These are phyloP conservation scores for Stenodera caucasica DNA, from an alignment of 2,888 invertebrate species.

Conservation along the genomic window DNA sequence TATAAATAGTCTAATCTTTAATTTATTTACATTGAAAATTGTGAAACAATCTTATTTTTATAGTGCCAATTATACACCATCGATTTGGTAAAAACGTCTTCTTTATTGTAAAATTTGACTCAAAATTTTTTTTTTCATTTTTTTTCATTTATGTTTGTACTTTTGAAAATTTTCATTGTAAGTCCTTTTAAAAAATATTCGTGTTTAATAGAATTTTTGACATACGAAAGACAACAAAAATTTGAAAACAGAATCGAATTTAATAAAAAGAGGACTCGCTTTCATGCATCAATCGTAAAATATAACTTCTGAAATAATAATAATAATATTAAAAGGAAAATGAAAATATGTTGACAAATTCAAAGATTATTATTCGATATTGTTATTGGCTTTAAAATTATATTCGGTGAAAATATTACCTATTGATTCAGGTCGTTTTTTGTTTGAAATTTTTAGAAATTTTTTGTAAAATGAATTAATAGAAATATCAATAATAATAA, in stretches of 20 bases:
- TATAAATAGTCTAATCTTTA: too few species aligned
- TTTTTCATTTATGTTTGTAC: background rate
- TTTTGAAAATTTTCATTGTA: background rate
- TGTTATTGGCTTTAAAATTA: slow-evolving; percentile 22
- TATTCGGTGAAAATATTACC: slow-evolving; percentile 9
- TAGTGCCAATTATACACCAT: slow-evolving; percentile 20
- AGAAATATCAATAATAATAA: background rate
- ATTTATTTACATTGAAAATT: slow-evolving; percentile 24
- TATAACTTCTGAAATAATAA: background rate
- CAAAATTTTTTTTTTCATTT: background rate
- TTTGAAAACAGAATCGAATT: too few species aligned
- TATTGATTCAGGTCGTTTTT: background rate
- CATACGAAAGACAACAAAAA: background rate
- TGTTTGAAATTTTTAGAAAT: background rate
- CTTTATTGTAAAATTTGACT: slow-evolving; percentile 4
- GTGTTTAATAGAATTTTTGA: slow-evolving; percentile 2
- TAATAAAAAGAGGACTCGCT: background rate
- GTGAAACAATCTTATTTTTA: slow-evolving; percentile 22
- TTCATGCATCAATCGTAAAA: background rate
- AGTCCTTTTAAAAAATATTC: background rate
- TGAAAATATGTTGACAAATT: background rate
- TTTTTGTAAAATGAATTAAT: background rate
- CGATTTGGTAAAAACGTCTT: slow-evolving; percentile 2
- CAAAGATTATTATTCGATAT: slow-evolving; percentile 18
- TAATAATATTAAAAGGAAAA: background rate